These are phyloP conservation scores for Carcharodon carcharias DNA, from an alignment of 2,797 vertebrate species.

Conservation along the genomic window DNA sequence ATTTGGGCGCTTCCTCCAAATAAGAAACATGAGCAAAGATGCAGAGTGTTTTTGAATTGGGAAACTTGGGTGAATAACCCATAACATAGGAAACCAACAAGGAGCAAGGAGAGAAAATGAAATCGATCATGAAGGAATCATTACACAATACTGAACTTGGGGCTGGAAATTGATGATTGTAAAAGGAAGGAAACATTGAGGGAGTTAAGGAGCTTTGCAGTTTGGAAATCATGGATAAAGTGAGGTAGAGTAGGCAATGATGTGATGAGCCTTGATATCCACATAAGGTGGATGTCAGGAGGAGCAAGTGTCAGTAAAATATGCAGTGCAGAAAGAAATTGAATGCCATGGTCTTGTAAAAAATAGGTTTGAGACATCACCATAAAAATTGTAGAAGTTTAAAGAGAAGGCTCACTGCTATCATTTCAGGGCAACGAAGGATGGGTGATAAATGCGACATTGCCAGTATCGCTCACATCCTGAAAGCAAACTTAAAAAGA, in stretches of 20 bases:
- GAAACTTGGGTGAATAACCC: neutral
- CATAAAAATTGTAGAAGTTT: neutral
- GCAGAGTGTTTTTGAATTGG: neutral
- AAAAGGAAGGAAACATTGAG: neutral
- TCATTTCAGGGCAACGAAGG: neutral
- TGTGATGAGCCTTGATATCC: neutral
- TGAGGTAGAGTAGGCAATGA: neutral
- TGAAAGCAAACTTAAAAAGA: neutral
- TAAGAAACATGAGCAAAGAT: neutral
- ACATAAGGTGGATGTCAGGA: neutral
- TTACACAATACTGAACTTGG: neutral
- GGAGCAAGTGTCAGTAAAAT: neutral
- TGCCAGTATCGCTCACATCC: neutral
- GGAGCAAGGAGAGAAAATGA: neutral
- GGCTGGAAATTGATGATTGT: neutral
- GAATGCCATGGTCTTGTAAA: neutral
- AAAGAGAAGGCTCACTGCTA: neutral
- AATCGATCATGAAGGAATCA: neutral
- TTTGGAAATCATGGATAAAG: neutral
- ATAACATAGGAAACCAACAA: neutral
- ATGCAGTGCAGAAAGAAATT: neutral
- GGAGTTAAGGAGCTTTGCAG: neutral
- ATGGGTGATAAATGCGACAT: neutral
- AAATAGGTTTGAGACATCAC: neutral
- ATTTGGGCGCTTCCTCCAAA: neutral